Base-by-base conservation (phyloP, 2,888 invertebrate species). In the Frankliniella fusca region DNA sequence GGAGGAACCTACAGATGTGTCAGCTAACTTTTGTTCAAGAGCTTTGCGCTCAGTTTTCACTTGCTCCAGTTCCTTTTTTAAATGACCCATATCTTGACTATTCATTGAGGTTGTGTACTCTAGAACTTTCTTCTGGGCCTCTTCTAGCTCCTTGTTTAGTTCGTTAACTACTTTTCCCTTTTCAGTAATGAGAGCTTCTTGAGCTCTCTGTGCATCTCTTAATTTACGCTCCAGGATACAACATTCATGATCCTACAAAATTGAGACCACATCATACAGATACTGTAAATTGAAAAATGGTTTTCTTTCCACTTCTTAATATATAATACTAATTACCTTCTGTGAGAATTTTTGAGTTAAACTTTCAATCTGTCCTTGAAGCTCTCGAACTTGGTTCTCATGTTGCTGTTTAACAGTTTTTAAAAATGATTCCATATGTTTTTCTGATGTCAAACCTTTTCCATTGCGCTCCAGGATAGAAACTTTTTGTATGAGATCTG, bases 191-290 rank as follows among this genome's bases (percentile, higher is more conserved):
- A 76, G n/a, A 27, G 70, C 70, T 27, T 76, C 70, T 12, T 76
- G 70, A 23, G 27, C 12, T 23, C 70, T 9, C 23, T 76, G 70
- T 76, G 27, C 27, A 9, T 76, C 70, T 10, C 70, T n/a, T 27
- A 76, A 12, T 76, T 76, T 76, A 12, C 27, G 70, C 12, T 76
- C 70, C 70, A 76, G 27, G 12, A 76, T 10, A 27, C 70, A 76
- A 76, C 70, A 76, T 76, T 76, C 70, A 76, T 76, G 23, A 27
- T 76, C 70, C 70, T 76, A 23, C 70, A 76, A 12, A 23, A 27
- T 12, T 27, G 2, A 23, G 23, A n/a, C 9, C 27, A 10, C 27
- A 12, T 7, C 18, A 76, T 27, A 27, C 12, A 76, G 23, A 23
- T 2, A 27, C 12, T n/a, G 27, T 20, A 18, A 15, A 15, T 15